phyloP scores from a whole-genome alignment of 1,140 invertebrate species.

The Nephila pilipes region DNA sequence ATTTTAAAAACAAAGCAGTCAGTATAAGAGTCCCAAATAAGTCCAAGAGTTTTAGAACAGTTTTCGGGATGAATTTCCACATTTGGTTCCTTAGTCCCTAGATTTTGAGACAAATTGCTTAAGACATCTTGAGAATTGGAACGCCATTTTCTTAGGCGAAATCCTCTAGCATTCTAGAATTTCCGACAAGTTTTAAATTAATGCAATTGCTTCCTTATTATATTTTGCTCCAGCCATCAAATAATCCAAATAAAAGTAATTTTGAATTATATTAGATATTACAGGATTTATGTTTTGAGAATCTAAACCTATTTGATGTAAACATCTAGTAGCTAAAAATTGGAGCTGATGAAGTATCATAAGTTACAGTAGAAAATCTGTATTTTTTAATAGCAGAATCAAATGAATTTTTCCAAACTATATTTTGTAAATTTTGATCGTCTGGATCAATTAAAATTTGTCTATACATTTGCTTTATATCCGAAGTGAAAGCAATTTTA shows the following conservation, averaged over 20 bases:
- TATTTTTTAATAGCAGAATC: neutral
- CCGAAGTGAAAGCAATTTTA: neutral
- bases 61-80: neutral
- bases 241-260: neutral
- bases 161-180: neutral
- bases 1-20: neutral
- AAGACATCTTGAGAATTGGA: neutral
- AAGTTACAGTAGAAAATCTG: neutral
- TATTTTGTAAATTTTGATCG: neutral
- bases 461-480: constrained; percentile 10
- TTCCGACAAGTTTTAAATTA: too few species aligned
- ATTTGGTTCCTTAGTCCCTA: neutral
- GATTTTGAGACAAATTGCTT: neutral
- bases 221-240: neutral
- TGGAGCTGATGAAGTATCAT: neutral
- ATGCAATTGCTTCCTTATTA: neutral
- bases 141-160: neutral
- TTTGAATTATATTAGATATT: neutral
- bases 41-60: neutral
- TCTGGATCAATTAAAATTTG: neutral
- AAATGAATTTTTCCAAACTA: neutral
- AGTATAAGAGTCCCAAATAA: neutral
- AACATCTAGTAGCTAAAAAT: constrained; percentile 6
- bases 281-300: neutral
- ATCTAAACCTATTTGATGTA: neutral